phyloP scores from a whole-genome alignment of 1,140 invertebrate species.

The Drosophila teissieri region DNA sequence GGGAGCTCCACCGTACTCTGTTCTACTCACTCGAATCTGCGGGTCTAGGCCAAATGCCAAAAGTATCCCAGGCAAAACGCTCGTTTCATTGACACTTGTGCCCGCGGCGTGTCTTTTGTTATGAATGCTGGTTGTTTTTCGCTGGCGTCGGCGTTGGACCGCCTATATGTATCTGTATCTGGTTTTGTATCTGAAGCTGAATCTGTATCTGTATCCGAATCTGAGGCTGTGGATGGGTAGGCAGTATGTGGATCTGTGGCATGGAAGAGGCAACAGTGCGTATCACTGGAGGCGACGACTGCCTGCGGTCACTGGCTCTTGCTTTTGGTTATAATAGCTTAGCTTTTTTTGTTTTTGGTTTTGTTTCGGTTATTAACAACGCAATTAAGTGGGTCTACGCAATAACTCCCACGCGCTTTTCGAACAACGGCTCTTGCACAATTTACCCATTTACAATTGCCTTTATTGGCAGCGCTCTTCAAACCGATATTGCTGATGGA shows the following conservation, averaged over 20 bases:
- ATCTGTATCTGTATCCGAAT: constrained; percentile 28
- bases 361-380: constrained; percentile 52
- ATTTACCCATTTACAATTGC: constrained; percentile 22
- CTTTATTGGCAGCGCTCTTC: constrained; percentile 33
- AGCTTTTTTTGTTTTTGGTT: neutral
- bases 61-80: constrained; percentile 49
- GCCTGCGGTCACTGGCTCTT: constrained; percentile 69
- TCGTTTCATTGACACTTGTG: constrained; percentile 78
- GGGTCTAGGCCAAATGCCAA: constrained; percentile 35
- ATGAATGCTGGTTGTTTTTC: constrained; percentile 49
- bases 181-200: constrained; percentile 41
- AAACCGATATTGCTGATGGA: constrained; percentile 27
- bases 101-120: constrained; percentile 70
- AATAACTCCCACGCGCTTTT: constrained; percentile 64
- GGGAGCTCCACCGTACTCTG: neutral
- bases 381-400: constrained; percentile 63
- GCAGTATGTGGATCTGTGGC: constrained; percentile 53
- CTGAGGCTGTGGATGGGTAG: constrained; percentile 38
- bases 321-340: constrained; percentile 32
- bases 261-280: constrained; percentile 78
- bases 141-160: constrained; percentile 46
- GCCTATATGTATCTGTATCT: constrained; percentile 47
- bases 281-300: constrained; percentile 60
- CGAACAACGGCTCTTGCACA: constrained; percentile 34
- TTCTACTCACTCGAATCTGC: constrained; percentile 32